A percentile compares a stretch with the other conserved stretches of the same genome.
Evolutionary conservation across 2,797 vertebrate genomes (phyloP).

Genomic region (Amblyraja radiata): DNA sequence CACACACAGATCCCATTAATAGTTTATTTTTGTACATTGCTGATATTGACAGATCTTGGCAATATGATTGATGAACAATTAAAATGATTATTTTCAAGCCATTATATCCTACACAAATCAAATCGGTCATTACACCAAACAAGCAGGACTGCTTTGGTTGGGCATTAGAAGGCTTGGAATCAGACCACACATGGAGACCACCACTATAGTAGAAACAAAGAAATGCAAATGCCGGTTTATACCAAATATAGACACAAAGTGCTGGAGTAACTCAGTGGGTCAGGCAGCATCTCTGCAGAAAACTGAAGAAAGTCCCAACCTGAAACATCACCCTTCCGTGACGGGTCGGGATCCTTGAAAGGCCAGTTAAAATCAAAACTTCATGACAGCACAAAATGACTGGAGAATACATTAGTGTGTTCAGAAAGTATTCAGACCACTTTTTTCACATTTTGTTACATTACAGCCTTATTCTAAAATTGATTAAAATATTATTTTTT

Average conservation of each 20-base stretch:
- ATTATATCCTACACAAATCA: background rate
- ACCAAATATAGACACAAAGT: no score
- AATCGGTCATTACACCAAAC: no score
- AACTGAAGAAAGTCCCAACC: no score
- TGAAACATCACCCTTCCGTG: no score
- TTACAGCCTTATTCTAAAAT: no score
- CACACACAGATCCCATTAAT: background rate
- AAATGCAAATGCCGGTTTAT: no score
- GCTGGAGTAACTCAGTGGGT: no score
- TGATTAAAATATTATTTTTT: no score
- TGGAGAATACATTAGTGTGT: background rate
- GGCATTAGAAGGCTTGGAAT: background rate
- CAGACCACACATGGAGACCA: background rate
- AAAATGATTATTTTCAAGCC: background rate
- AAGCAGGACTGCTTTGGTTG: background rate
- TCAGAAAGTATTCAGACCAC: no score
- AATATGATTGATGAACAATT: background rate
- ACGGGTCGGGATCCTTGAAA: background rate
- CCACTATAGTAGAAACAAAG: no score
- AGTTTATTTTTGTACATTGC: background rate
- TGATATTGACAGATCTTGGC: background rate
- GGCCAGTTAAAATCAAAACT: background rate
- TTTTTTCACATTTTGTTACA: no score
- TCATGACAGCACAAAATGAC: background rate
- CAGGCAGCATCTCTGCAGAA: no score